Percentiles rank a stretch among this genome's conserved stretches.
Conservation (phyloP, 2,113 vertebrate genomes). For the Pollimyrus isidori region DNA sequence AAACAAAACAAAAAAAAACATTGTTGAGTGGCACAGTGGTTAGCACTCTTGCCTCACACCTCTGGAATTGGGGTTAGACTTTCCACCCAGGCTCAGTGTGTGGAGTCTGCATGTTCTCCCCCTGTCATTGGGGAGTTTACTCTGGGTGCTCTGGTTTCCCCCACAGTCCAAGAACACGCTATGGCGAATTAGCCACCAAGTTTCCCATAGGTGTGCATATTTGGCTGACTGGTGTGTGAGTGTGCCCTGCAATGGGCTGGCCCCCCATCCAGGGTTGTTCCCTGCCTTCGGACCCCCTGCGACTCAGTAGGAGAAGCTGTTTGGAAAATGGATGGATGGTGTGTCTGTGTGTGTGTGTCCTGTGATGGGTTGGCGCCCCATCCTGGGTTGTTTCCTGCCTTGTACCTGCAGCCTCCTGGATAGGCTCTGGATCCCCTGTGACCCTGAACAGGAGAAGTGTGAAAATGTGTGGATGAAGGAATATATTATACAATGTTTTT, state of each 20-base stretch:
- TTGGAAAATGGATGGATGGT: background rate
- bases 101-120: background rate
- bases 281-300: background rate
- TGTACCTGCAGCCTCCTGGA: background rate
- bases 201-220: background rate
- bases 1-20: background rate
- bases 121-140: background rate
- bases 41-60: background rate
- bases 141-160: background rate
- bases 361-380: too few relatives aligned
- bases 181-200: background rate
- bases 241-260: background rate
- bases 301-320: background rate
- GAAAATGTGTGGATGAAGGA: background rate
- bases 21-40: background rate
- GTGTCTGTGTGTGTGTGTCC: too few relatives aligned
- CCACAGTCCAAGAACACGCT: background rate
- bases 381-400: background rate
- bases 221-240: background rate
- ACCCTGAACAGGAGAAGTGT: background rate
- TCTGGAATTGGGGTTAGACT: background rate
- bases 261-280: background rate
- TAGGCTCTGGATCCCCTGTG: background rate
- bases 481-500: background rate
- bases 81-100: background rate